Evolutionary conservation across 2,797 vertebrate genomes (phyloP), one percentile per base, ranked within the genome.

Genomic region (Xenopus petersii): DNA sequence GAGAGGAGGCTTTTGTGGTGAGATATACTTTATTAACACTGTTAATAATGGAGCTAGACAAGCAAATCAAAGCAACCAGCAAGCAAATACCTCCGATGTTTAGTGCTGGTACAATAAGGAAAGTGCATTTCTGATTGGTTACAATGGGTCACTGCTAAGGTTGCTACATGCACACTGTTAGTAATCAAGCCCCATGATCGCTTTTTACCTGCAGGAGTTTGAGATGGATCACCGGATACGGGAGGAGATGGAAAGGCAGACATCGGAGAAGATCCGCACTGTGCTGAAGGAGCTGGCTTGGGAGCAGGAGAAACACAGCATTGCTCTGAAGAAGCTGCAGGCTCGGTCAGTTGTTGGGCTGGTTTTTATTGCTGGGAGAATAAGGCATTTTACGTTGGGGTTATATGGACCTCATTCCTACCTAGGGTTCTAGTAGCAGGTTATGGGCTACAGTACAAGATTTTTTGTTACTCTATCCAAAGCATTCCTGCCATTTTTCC

Each of bases 251-350:
- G 81, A 91, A 62, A 90, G 82, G 64, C 79, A 82, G 81, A 95
- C 84, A 54, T 86, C 81, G 24, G 79, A 87, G 71, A 88, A 70
- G 70, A 88, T 95, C 74, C 88, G 82, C 46, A 85, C 90, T 70
- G 88, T 93, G 76, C 86, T 89, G 82, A 92, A 86, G 67, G 90
- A 96, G 79, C 81, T 96, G 83, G 89, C 84, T 65, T 96, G 94
- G 96, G 94, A 97, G 75, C 82, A 84, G 11, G 94, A 98, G 85
- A 92, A 86, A 76, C 71, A 88, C 73, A 77, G 73, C 5, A 80
- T 92, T 55, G 91, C 88, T 47, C 86, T 96, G 62, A 85, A 80
- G 78, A 98, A 97, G 78, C 80, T 98, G 36, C 90, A 83, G 84
- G 83, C 86, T 10, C 87, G 92, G 95, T 96, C 83, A 73, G 33